phyloP scores from a whole-genome alignment of 2,888 invertebrate species.

The Cryptus armator region DNA sequence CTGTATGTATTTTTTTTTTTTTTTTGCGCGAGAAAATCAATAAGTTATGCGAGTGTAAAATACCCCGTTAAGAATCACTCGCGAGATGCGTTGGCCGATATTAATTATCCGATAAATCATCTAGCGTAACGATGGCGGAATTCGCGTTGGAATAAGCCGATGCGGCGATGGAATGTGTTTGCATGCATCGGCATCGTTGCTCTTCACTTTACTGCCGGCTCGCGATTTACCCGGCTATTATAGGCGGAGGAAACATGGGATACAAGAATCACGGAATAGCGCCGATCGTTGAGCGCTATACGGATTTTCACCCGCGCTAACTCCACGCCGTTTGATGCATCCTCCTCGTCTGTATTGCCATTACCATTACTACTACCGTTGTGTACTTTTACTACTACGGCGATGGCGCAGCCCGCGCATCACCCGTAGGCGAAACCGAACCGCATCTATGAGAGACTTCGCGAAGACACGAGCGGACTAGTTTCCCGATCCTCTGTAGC shows the following conservation, averaged over 20 bases:
- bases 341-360: constrained; percentile 1
- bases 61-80: not conserved
- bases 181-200: not conserved
- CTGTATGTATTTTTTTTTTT: not conserved
- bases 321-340: constrained; percentile 39
- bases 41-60: constrained; percentile 37
- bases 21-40: not conserved
- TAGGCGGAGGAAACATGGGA: constrained; percentile 3
- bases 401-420: constrained; percentile 33
- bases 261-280: constrained; percentile 4
- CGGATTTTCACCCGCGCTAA: constrained; percentile 55
- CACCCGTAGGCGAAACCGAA: constrained; percentile 49
- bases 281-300: constrained; percentile 18
- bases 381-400: constrained; percentile 51
- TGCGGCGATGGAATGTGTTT: constrained; percentile 20
- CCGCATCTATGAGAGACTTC: constrained; percentile 30
- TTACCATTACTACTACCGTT: constrained; percentile 24
- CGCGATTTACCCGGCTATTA: not conserved
- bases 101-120: constrained; percentile 51
- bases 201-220: not conserved
- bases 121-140: not conserved
- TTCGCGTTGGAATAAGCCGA: not conserved
- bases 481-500: constrained; percentile 74
- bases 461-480: constrained; percentile 74
- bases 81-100: not conserved